A percentile compares a stretch with the other conserved stretches of the same genome.
These are phyloP conservation scores for Drosophila rhopaloa DNA, from an alignment of 1,140 invertebrate genomes.

Conservation along the genomic window DNA sequence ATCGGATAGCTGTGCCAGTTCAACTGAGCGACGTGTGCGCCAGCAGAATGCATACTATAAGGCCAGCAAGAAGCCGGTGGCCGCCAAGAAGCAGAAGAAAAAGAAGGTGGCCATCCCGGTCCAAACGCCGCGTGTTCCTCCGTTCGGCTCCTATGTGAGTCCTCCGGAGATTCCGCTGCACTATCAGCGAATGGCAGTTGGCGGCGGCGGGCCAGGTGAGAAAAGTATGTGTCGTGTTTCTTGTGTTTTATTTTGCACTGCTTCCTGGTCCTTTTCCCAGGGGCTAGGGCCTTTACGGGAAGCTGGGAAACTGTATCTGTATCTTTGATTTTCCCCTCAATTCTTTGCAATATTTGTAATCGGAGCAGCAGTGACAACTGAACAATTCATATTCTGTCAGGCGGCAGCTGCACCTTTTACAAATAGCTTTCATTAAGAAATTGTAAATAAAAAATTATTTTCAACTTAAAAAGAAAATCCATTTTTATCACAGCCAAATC, in stretches of 20 bases:
- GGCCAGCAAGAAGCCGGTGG: constrained; percentile 89
- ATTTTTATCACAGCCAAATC: too few relatives aligned
- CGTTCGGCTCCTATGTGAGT: constrained; percentile 85
- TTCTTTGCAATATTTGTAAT: background rate
- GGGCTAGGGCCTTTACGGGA: background rate
- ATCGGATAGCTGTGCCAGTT: constrained; percentile 91
- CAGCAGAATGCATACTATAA: constrained; percentile 88
- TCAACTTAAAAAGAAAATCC: too few relatives aligned
- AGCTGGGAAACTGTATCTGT: too few relatives aligned
- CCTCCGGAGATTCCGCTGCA: constrained; percentile 83
- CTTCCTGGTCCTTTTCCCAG: background rate
- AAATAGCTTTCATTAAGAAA: background rate
- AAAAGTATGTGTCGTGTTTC: constrained; percentile 84
- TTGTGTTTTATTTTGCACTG: constrained; percentile 56
- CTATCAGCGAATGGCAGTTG: constrained; percentile 77
- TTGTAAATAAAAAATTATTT: too few relatives aligned
- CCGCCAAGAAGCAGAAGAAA: constrained; percentile 92
- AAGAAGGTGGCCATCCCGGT: constrained; percentile 92
- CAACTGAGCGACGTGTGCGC: constrained; percentile 88
- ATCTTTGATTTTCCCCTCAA: too few relatives aligned
- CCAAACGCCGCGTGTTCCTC: constrained; percentile 93
- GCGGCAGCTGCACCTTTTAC: background rate
- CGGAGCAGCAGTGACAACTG: background rate
- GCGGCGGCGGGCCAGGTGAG: constrained; percentile 65
- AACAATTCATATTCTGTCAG: background rate